Evolutionary conservation across 2,797 vertebrate genomes (phyloP).

Genomic region (Pitangus sulphuratus): DNA sequence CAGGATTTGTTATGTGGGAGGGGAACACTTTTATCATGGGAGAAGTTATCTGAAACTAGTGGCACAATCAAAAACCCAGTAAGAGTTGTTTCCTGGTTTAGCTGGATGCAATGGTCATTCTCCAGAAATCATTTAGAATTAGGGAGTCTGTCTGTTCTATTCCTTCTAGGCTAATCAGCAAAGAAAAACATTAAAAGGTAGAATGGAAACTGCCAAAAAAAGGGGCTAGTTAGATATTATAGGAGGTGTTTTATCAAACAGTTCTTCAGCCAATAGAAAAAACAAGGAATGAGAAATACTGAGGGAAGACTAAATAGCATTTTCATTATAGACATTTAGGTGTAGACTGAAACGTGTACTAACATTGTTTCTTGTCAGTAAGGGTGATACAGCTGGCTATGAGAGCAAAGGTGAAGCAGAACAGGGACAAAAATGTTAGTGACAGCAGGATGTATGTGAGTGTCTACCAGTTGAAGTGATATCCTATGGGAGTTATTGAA

Average conservation of each 20-base stretch:
- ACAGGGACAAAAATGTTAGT: neutral
- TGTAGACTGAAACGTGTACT: neutral
- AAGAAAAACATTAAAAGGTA: neutral
- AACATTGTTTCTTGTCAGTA: neutral
- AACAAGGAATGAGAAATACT: neutral
- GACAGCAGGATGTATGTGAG: neutral
- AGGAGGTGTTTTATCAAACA: neutral
- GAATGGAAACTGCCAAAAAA: neutral
- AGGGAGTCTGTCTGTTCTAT: neutral
- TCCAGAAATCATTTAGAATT: neutral
- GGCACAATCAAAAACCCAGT: fast-evolving
- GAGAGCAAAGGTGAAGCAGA: neutral
- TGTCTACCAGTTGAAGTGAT: neutral
- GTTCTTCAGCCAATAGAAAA: neutral
- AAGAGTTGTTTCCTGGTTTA: neutral
- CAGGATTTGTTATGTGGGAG: neutral
- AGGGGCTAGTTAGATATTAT: neutral
- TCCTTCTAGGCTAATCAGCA: neutral
- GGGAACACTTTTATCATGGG: neutral
- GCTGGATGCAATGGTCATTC: neutral
- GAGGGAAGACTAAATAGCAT: neutral
- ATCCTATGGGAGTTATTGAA: neutral
- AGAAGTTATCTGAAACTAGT: neutral
- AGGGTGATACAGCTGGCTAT: neutral
- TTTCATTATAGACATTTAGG: neutral